A percentile compares a stretch with the other conserved stretches of the same genome.
phyloP scores from a whole-genome alignment of 2,113 vertebrate genomes.

The Ariopsis seemanni region DNA sequence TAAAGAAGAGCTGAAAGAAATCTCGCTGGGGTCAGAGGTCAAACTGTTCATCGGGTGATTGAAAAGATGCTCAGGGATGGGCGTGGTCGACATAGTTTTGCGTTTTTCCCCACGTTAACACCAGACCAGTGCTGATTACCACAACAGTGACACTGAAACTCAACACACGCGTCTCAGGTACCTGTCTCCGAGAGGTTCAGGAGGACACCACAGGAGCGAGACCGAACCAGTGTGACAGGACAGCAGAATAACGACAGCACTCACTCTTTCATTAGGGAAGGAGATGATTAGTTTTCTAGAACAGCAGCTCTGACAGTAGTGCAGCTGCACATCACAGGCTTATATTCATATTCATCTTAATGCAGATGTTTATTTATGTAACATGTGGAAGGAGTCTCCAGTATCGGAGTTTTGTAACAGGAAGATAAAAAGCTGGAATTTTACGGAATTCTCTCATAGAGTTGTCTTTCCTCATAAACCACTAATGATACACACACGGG shows the following conservation, averaged over 20 bases:
- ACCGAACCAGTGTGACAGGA: background rate
- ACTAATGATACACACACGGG: slow-evolving; percentile 39
- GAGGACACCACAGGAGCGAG: background rate
- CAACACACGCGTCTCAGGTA: background rate
- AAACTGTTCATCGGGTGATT: background rate
- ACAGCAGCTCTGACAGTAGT: background rate
- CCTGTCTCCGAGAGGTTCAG: background rate
- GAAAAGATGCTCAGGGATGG: background rate
- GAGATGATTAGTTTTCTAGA: background rate
- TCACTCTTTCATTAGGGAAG: too few relatives aligned
- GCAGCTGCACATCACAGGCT: background rate
- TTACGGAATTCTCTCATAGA: background rate
- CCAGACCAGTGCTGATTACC: background rate
- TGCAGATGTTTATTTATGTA: background rate
- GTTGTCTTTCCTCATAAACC: slow-evolving; percentile 23
- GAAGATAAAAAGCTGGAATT: too few relatives aligned
- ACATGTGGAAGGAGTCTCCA: background rate
- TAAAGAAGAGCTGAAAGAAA: background rate
- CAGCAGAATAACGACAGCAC: background rate
- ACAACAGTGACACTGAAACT: background rate
- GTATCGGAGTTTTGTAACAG: background rate
- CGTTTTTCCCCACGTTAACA: background rate
- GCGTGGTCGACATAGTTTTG: background rate
- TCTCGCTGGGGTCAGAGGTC: background rate
- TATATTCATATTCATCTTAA: background rate